phyloP scores from a whole-genome alignment of 2,797 vertebrate genomes.

The Trachurus trachurus region DNA sequence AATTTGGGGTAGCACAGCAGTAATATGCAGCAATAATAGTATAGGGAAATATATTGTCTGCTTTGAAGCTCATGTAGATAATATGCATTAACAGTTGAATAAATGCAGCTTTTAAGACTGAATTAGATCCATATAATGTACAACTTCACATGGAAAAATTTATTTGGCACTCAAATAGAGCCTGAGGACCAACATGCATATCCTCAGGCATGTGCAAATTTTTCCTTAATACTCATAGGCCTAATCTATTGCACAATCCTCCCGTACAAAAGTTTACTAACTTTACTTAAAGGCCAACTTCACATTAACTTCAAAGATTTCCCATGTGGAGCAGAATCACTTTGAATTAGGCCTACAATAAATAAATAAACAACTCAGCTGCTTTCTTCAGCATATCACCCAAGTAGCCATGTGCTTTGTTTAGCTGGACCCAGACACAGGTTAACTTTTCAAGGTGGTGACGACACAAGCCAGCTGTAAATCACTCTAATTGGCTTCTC shows the following conservation, averaged over 20 bases:
- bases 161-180: neutral
- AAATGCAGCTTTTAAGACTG: neutral
- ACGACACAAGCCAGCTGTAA: conserved; percentile 72
- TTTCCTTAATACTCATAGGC: neutral
- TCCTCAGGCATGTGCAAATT: neutral
- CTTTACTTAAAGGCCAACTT: conserved; percentile 25
- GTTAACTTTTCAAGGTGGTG: conserved; percentile 68
- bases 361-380: conserved; percentile 41
- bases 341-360: too few relatives aligned
- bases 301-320: conserved; percentile 8
- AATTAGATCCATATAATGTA: neutral
- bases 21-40: neutral
- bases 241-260: too few relatives aligned
- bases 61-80: neutral
- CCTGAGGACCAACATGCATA: neutral
- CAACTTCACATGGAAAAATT: neutral
- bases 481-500: conserved; percentile 83
- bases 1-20: neutral
- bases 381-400: conserved; percentile 24
- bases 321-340: conserved; percentile 13
- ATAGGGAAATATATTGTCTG: neutral
- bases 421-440: conserved; percentile 55
- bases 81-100: neutral
- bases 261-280: neutral
- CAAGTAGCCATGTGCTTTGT: conserved; percentile 46